Percentiles rank a stretch among this genome's conserved stretches.
Conservation (phyloP, 2,113 vertebrate species). For the Ciconia stormi region DNA sequence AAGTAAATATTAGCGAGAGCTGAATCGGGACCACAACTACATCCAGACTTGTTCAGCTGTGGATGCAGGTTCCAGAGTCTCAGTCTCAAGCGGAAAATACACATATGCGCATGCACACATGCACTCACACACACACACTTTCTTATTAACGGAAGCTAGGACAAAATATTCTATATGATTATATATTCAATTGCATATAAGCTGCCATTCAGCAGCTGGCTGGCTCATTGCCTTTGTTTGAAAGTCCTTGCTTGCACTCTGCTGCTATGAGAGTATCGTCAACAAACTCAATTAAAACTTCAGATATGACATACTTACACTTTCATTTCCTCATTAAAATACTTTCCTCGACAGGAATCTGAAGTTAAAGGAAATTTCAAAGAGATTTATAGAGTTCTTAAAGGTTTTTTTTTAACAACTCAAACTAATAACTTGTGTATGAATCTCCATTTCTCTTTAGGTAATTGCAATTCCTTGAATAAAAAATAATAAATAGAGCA, state of each 20-base stretch:
- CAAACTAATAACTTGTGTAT: constrained; percentile 5
- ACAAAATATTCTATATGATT: background rate
- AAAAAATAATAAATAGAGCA: constrained; percentile 30
- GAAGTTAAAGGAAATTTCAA: constrained; percentile 22
- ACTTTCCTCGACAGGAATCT: background rate
- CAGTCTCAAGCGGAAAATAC: background rate
- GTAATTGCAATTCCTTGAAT: constrained; percentile 33
- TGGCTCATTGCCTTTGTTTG: constrained; percentile 1
- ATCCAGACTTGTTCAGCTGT: background rate
- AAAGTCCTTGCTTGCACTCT: background rate
- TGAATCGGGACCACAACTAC: background rate
- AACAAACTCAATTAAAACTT: constrained; percentile 25
- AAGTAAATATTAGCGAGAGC: background rate
- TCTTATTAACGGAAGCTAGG: background rate
- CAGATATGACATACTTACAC: background rate
- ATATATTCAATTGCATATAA: background rate
- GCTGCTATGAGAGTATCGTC: background rate
- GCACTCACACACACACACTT: background rate
- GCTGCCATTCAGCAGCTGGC: background rate
- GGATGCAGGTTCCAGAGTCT: background rate
- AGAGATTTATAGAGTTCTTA: constrained; percentile 14
- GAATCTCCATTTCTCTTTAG: background rate
- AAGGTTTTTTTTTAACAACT: background rate
- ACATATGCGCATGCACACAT: fast-evolving
- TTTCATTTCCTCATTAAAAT: constrained; percentile 46